A percentile compares a stretch with the other conserved stretches of the same genome.
These are phyloP conservation scores for Tipula helvola DNA, from an alignment of 2,888 invertebrate species.

Conservation along the genomic window DNA sequence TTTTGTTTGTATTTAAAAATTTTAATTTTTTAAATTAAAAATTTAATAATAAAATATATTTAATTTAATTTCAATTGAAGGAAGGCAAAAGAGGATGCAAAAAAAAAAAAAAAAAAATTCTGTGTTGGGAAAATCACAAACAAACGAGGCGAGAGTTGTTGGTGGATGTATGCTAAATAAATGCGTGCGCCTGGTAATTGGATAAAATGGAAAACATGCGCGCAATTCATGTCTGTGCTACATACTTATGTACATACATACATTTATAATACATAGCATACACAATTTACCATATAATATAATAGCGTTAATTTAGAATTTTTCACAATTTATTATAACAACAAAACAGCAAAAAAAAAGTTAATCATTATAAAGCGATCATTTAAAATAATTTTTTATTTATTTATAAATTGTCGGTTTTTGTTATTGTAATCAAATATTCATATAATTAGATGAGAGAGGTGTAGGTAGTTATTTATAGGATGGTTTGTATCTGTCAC, in stretches of 20 bases:
- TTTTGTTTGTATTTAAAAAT: not conserved
- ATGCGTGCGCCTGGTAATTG: conserved; percentile 5
- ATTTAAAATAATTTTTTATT: not conserved
- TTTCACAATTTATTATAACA: not conserved
- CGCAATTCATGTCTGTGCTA: not conserved
- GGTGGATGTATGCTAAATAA: not conserved
- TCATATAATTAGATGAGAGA: not conserved
- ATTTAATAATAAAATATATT: not conserved
- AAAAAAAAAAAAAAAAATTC: not conserved
- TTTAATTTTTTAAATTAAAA: not conserved
- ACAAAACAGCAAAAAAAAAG: not conserved
- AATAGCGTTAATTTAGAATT: not conserved
- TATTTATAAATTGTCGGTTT: not conserved
- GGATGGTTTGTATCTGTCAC: not conserved
- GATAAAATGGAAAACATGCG: conserved; percentile 6
- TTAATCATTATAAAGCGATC: not conserved
- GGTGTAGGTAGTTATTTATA: not conserved
- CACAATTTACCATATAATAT: not conserved
- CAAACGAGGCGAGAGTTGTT: not conserved
- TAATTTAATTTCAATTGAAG: not conserved
- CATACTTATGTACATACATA: not conserved
- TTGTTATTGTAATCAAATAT: not conserved
- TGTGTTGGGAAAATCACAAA: not conserved
- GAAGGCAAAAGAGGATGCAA: not conserved
- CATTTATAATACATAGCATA: not conserved